A percentile compares a stretch with the other conserved stretches of the same genome.
These are phyloP conservation scores for Lepus americanus DNA, from an alignment of 2,113 vertebrate genomes.

Conservation along the genomic window DNA sequence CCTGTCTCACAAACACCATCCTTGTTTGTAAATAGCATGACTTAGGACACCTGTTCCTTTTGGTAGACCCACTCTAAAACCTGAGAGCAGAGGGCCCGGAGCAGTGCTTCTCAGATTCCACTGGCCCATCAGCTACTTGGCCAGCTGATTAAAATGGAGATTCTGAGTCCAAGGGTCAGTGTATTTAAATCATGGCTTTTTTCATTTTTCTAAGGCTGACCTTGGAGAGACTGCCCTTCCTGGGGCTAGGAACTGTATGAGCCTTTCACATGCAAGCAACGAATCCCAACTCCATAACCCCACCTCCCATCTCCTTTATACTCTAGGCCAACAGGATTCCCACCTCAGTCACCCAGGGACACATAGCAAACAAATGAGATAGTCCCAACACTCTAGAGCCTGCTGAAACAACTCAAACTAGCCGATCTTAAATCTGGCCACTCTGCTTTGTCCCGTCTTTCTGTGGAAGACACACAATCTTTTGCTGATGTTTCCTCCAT, in stretches of 20 bases:
- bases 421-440: neutral
- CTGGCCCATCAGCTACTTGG: neutral
- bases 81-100: neutral
- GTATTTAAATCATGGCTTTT: neutral
- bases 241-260: neutral
- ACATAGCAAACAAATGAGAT: neutral
- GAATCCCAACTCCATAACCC: neutral
- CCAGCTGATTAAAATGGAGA: neutral
- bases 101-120: neutral
- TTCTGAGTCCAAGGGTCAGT: neutral
- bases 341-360: neutral
- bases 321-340: neutral
- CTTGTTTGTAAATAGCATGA: neutral
- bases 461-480: neutral
- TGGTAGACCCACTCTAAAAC: neutral
- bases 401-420: neutral
- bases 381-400: neutral
- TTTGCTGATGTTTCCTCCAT: neutral
- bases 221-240: neutral
- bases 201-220: conserved; percentile 38
- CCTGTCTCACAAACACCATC: neutral
- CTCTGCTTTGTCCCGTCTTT: neutral
- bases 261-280: neutral
- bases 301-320: neutral
- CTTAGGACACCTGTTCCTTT: neutral